Conservation (phyloP, 2,113 vertebrate species). For the Neoarius graeffei region DNA sequence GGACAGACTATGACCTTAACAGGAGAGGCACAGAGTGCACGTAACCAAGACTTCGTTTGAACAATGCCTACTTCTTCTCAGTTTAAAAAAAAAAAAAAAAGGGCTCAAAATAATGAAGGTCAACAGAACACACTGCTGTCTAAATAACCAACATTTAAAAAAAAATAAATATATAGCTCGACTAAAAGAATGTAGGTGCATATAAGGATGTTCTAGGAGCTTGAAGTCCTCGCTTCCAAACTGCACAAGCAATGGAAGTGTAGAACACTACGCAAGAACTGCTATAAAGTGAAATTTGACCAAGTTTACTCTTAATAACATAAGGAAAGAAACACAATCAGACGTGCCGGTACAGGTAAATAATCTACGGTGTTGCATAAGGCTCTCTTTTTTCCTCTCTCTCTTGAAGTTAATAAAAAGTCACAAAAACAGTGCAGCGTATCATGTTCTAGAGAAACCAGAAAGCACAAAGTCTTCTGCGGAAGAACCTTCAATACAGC, state of each 20-base stretch:
- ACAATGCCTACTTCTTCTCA: slow-evolving; percentile 11
- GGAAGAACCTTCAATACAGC: neutral
- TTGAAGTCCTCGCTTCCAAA: neutral
- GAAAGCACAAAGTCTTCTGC: neutral
- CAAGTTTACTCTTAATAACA: neutral
- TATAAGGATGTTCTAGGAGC: neutral
- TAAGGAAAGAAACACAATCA: neutral
- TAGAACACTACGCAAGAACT: neutral
- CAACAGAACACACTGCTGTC: slow-evolving; percentile 7
- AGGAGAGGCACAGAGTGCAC: slow-evolving; percentile 7
- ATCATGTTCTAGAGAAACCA: neutral
- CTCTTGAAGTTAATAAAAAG: neutral
- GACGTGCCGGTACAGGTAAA: neutral
- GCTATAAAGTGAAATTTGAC: neutral
- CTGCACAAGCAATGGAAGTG: neutral
- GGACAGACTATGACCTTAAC: slow-evolving; percentile 8
- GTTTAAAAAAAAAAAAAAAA: neutral
- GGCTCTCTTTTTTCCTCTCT: no score
- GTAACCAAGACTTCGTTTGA: neutral
- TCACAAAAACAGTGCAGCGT: neutral
- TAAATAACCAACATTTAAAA: neutral
- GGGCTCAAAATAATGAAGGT: neutral
- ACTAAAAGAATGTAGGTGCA: neutral
- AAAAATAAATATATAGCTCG: neutral
- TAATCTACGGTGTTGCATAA: neutral